Conservation (phyloP, 2,797 vertebrate species). For the Coregonus sp. region DNA sequence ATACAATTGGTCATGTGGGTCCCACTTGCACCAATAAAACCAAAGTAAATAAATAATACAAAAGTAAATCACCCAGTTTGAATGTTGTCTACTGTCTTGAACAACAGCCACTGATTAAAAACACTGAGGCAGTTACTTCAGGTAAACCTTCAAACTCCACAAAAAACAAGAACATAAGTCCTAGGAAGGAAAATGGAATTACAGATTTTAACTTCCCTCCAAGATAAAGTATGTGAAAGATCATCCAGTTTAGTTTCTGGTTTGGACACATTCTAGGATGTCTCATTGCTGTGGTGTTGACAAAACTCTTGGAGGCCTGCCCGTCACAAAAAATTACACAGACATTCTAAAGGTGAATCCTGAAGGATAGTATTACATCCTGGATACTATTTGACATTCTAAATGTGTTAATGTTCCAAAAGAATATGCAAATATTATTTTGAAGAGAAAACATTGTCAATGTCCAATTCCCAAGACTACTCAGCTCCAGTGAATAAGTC, state of each 20-base stretch:
- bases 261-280: background rate
- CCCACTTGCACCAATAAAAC: background rate
- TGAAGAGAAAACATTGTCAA: slow-evolving; percentile 8
- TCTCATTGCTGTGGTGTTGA: background rate
- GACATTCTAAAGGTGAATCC: background rate
- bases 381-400: slow-evolving; percentile 9
- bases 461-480: slow-evolving; percentile 15
- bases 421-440: slow-evolving; percentile 12
- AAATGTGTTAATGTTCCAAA: background rate
- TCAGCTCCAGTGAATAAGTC: background rate
- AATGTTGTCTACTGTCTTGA: background rate
- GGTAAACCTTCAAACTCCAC: background rate
- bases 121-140: background rate
- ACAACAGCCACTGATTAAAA: background rate
- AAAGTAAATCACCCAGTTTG: background rate
- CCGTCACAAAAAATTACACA: background rate
- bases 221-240: background rate
- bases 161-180: background rate
- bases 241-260: background rate
- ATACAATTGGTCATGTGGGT: background rate
- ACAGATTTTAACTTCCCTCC: background rate
- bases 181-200: background rate
- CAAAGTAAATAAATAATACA: background rate
- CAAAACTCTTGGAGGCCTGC: background rate
- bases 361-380: background rate